These are phyloP conservation scores for Pogonomyrmex californicus DNA, from an alignment of 1,140 invertebrate species.

Conservation along the genomic window DNA sequence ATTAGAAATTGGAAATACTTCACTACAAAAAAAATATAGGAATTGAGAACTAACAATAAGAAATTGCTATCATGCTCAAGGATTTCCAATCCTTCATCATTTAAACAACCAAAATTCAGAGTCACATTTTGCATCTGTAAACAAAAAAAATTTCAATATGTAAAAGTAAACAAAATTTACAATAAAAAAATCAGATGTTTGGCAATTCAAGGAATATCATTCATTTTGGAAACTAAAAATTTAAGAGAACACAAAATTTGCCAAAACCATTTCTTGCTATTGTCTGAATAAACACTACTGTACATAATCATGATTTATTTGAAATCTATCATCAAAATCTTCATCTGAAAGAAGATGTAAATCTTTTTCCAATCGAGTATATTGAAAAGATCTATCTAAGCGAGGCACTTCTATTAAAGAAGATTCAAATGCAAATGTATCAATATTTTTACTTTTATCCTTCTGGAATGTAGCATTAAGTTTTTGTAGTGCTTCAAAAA, in stretches of 20 bases:
- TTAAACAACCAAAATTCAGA: background rate
- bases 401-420: background rate
- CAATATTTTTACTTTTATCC: background rate
- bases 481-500: background rate
- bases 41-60: background rate
- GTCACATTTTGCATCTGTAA: too few species aligned
- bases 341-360: background rate
- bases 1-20: background rate
- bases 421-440: background rate
- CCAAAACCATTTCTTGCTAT: too few species aligned
- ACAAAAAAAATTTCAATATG: background rate
- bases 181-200: too few species aligned
- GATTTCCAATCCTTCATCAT: background rate
- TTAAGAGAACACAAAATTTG: too few species aligned
- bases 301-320: too few species aligned
- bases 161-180: background rate
- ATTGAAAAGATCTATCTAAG: too few species aligned
- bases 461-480: background rate
- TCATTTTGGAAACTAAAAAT: too few species aligned
- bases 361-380: background rate
- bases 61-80: background rate
- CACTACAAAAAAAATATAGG: background rate
- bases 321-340: background rate
- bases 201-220: too few species aligned
- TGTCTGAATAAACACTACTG: too few species aligned